Evolutionary conservation across 2,113 vertebrate genomes (phyloP).

Genomic region (Colaptes auratus): DNA sequence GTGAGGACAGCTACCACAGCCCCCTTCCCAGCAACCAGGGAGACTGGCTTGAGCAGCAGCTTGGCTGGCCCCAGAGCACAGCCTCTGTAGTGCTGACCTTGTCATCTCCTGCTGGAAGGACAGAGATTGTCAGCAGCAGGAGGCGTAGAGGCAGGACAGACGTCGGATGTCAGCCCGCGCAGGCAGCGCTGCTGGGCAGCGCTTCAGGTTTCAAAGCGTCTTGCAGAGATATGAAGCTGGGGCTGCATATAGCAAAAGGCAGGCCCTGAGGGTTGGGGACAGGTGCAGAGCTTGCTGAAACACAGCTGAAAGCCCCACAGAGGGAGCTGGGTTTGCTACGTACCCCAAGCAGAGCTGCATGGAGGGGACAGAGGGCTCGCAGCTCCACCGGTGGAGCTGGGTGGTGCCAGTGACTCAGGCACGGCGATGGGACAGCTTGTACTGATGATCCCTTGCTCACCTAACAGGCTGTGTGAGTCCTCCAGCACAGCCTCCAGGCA

Average conservation of each 20-base stretch:
- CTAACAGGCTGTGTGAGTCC: fast-evolving
- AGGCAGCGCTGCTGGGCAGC: neutral
- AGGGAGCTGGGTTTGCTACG: neutral
- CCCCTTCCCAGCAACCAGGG: neutral
- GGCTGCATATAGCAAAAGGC: neutral
- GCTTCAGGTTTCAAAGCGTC: neutral
- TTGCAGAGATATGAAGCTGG: neutral
- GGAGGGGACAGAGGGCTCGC: neutral
- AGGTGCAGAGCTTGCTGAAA: conserved; percentile 9
- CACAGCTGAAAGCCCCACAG: fast-evolving
- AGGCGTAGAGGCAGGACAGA: neutral
- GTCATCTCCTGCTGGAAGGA: neutral
- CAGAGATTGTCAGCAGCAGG: neutral
- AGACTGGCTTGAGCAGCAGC: fast-evolving
- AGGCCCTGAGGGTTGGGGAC: neutral
- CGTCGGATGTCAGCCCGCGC: fast-evolving
- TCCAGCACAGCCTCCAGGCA: neutral
- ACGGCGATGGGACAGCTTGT: fast-evolving
- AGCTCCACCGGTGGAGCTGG: fast-evolving
- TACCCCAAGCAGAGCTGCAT: fast-evolving
- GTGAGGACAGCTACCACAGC: neutral
- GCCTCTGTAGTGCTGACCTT: neutral
- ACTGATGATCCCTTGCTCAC: fast-evolving
- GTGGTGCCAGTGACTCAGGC: fast-evolving
- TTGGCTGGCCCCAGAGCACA: fast-evolving